Base-by-base conservation (phyloP, 2,797 vertebrate species). In the Choloepus didactylus region DNA sequence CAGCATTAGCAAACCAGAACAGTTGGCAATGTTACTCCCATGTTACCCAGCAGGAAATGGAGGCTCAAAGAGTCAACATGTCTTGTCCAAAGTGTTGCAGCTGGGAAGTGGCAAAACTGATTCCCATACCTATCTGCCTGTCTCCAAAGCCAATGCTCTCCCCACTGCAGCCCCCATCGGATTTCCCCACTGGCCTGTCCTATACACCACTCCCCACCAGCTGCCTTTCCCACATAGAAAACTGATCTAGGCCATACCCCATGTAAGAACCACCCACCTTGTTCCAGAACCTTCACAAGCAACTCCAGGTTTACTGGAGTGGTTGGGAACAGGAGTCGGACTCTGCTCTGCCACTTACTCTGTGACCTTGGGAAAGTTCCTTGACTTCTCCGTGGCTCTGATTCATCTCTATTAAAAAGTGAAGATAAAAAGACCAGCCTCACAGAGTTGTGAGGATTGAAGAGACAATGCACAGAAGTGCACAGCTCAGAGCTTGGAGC, bases 161-260 rank as follows among this genome's bases (percentile, higher is more conserved):
- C 73, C 46, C 35, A 18, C 25, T 14, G 16, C 19, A 31, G 73
- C 25, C 59, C 69, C 31, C 56, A 38, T 2, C 0, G 23, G 59
- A 5, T 21, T 15, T 15, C 19, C 18, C 18, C 56, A 59, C 23
- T 49, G 51, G 11, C 49, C 46, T n/a, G 23, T 9, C 23, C 25
- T 6, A 27, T 31, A 25, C 10, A 1, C 41, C 23, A 9, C 11
- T 4, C 38, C 41, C 8, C 41, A 35, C 25, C 29, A 11, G 59
- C 7, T 25, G 18, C 83, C 54, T 64, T 16, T 9, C 38, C 35
- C 14, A 0, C 18, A 10, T n/a, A 23, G 46, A 27, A 29, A 23
- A 54, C 0, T 3, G 16, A 2, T 12, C 5, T 1, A 29, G 72
- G n/a, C 31, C 9, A 2, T 1, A 5, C 31, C 2, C 46, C 35